These are phyloP conservation scores for Ecdyonurus torrentis DNA, from an alignment of 2,888 invertebrate genomes.

Conservation along the genomic window DNA sequence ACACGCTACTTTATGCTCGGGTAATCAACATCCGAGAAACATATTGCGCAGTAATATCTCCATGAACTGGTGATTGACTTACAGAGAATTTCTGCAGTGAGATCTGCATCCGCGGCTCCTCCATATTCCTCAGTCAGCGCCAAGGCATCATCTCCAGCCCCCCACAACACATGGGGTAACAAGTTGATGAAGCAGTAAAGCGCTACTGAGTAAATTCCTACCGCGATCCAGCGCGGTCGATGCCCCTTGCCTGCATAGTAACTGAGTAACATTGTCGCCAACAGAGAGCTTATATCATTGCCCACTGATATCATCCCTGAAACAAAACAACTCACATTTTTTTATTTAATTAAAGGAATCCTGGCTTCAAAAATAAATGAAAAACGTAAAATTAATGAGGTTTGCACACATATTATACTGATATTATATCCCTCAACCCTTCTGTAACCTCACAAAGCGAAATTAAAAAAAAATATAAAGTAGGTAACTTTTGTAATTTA, in stretches of 20 bases:
- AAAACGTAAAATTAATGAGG: no score
- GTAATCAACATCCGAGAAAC: no score
- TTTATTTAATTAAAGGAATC: no score
- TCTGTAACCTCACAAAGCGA: no score
- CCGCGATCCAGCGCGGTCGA: conserved; percentile 54
- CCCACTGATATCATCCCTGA: conserved; percentile 51
- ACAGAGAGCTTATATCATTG: conserved; percentile 53
- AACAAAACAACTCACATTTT: conserved; percentile 15
- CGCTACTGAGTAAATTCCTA: conserved; percentile 40
- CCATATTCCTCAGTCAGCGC: conserved; percentile 41
- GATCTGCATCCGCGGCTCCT: conserved; percentile 16
- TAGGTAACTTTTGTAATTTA: no score
- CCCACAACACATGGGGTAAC: conserved; percentile 49
- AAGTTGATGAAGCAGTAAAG: conserved; percentile 47
- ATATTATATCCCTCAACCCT: no score
- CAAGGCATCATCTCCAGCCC: conserved; percentile 47
- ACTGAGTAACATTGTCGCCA: conserved; percentile 45
- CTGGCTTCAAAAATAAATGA: no score
- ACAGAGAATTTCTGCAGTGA: not conserved
- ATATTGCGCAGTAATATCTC: not conserved
- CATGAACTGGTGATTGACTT: not conserved
- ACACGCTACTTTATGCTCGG: no score
- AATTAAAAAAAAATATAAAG: no score
- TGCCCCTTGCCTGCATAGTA: conserved; percentile 55
- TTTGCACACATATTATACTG: no score